Base-by-base conservation (phyloP, 1,140 invertebrate genomes). In the Nomia melanderi region DNA sequence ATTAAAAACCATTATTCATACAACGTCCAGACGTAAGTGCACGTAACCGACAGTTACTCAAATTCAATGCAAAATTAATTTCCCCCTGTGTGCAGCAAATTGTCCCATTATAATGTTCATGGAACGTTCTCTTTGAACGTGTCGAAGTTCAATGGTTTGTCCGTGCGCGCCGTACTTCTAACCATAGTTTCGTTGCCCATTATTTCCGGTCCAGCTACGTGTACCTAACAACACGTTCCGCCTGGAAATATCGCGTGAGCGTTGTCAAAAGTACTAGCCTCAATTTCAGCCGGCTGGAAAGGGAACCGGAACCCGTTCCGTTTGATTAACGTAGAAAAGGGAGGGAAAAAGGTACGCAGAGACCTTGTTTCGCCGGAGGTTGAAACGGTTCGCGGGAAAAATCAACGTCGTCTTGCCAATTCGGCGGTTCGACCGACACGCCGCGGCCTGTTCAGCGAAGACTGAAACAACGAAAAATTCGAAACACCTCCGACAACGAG, bases 401-500 rank as follows among this genome's bases (percentile, higher is more conserved):
- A 36, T 63, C 57, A 27, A 36, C 29, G 23, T 31, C 27, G 14
- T 12, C 41, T 41, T 47, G 47, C 41, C 4, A 39, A 69, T 39
- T 20, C 33, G 39, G 66, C 33, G 2, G 12, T 17, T 33, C 12
- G n/a, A 31, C 36, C n/a, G 59, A 20, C 41, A 17, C n/a, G 20
- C n/a, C 14, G 12, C 6, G 33, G 33, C 5, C 2, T 27, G 20
- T 4, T 20, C 17, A 57, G 8, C 1, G 23, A 4, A 33, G 31
- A 17, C 4, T n/a, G 59, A 33, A 54, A 65, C 23, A n/a, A 39
- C 20, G 23, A 65, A 65, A 73, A 64, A 31, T 27, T 53, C 47
- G 33, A 23, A 47, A 33, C 41, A 17, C 25, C 36, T 70, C 17
- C 17, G 17, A n/a, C n/a, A n/a, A n/a, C n/a, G n/a, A n/a, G n/a